Evolutionary conservation across 2,888 invertebrate species (phyloP).

Genomic region (Synergus laeviventris): DNA sequence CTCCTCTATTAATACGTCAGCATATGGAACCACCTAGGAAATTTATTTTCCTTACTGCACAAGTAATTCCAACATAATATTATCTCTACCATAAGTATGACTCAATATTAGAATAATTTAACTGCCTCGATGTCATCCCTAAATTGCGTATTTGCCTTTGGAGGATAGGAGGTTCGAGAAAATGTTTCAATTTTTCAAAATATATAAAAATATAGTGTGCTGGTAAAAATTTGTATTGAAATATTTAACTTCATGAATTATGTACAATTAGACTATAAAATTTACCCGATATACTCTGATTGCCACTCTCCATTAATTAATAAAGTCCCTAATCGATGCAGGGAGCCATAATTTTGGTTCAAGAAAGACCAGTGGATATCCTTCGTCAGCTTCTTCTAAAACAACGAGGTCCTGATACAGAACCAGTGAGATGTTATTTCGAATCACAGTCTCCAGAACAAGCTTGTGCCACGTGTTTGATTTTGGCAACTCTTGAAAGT

Average conservation of each 20-base stretch:
- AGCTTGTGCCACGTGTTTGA: slow-evolving; percentile 92
- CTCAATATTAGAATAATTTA: too few relatives aligned
- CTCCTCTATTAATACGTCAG: slow-evolving; percentile 84
- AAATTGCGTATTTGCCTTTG: too few relatives aligned
- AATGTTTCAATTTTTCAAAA: too few relatives aligned
- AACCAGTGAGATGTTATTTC: slow-evolving; percentile 91
- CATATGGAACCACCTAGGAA: slow-evolving; percentile 84
- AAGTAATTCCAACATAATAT: slow-evolving; percentile 76
- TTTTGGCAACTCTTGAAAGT: slow-evolving; percentile 87
- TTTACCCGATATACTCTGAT: too few relatives aligned
- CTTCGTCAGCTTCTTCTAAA: slow-evolving; percentile 88
- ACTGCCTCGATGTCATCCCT: too few relatives aligned
- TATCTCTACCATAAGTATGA: background rate
- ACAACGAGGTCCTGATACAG: slow-evolving; percentile 90
- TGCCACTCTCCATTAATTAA: too few relatives aligned
- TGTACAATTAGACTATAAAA: too few relatives aligned
- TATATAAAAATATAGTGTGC: too few relatives aligned
- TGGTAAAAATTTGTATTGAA: too few relatives aligned
- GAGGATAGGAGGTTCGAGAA: too few relatives aligned
- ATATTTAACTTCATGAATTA: too few relatives aligned
- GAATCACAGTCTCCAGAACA: slow-evolving; percentile 89
- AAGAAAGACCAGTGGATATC: slow-evolving; percentile 92
- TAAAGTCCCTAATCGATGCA: slow-evolving; percentile 57
- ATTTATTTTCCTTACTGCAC: slow-evolving; percentile 91
- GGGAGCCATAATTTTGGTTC: slow-evolving; percentile 89